These are phyloP conservation scores for Danio jaintianensis DNA, from an alignment of 2,797 vertebrate species.

Conservation along the genomic window DNA sequence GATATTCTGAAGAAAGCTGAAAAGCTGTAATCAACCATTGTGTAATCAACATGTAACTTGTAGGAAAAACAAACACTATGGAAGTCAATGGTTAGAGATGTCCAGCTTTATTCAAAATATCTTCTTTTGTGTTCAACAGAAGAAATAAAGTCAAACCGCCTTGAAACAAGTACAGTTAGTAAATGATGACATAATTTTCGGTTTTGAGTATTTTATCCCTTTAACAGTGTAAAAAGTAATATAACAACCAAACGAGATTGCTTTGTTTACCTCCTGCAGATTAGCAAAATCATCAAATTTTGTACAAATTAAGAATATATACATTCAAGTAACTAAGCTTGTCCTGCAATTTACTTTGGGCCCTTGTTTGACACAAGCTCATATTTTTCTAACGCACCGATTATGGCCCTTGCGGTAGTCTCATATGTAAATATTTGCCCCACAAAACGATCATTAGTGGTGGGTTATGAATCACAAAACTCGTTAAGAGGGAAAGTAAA, in stretches of 20 bases:
- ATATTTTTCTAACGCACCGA: slow-evolving; percentile 15
- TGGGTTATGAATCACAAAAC: slow-evolving; percentile 76
- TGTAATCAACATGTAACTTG: too few species aligned
- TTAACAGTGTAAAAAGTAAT: neutral
- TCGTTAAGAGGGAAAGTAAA: slow-evolving; percentile 77
- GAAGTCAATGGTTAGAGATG: too few species aligned
- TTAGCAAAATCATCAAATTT: neutral
- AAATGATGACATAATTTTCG: too few species aligned
- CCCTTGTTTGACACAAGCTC: slow-evolving; percentile 13
- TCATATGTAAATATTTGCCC: slow-evolving; percentile 73
- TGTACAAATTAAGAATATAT: neutral
- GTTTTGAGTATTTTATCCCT: too few species aligned
- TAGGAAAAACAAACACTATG: too few species aligned
- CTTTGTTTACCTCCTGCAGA: neutral
- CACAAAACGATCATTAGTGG: slow-evolving; percentile 68
- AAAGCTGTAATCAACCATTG: too few species aligned
- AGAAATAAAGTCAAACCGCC: too few species aligned
- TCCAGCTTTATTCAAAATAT: too few species aligned
- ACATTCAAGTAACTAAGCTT: slow-evolving; percentile 5
- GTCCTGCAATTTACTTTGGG: neutral
- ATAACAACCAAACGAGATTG: neutral
- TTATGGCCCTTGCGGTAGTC: neutral
- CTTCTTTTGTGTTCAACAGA: too few species aligned
- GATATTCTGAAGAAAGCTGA: too few species aligned
- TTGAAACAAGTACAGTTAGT: too few species aligned